Evolutionary conservation across 2,888 invertebrate species (phyloP).

Genomic region (Xylota sylvarum): DNA sequence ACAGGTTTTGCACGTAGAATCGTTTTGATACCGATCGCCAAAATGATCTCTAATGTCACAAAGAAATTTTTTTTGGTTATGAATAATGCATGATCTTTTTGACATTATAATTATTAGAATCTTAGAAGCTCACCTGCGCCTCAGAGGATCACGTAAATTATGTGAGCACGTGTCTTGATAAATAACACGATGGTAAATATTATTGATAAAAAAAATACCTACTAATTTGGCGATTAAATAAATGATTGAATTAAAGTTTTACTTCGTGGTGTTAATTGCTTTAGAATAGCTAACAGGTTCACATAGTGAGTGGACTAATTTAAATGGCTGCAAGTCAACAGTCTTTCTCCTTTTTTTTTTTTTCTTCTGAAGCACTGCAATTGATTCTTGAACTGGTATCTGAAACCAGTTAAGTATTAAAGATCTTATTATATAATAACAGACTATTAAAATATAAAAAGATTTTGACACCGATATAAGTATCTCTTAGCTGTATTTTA

Average conservation of each 20-base stretch:
- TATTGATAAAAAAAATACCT: not conserved
- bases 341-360: not conserved
- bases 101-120: constrained; percentile 27
- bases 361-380: not conserved
- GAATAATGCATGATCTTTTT: constrained; percentile 40
- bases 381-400: constrained; percentile 8
- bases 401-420: not conserved
- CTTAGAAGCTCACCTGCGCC: constrained; percentile 18
- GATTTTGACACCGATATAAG: not conserved
- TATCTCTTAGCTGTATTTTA: not conserved
- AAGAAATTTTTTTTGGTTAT: constrained; percentile 11
- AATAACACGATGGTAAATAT: constrained; percentile 6
- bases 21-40: not conserved
- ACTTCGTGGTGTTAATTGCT: not conserved
- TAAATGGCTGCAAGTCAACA: not conserved
- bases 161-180: constrained; percentile 42
- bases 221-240: constrained; percentile 40
- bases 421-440: not conserved
- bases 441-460: not conserved
- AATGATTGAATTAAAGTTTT: constrained; percentile 7
- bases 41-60: constrained; percentile 11
- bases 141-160: constrained; percentile 15
- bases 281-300: not conserved
- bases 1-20: constrained; percentile 35
- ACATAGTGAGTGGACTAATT: not conserved